Evolutionary conservation across 92 coral and sea anemone genomes (phyloP).

Genomic region (Desmophyllum pertusum): DNA sequence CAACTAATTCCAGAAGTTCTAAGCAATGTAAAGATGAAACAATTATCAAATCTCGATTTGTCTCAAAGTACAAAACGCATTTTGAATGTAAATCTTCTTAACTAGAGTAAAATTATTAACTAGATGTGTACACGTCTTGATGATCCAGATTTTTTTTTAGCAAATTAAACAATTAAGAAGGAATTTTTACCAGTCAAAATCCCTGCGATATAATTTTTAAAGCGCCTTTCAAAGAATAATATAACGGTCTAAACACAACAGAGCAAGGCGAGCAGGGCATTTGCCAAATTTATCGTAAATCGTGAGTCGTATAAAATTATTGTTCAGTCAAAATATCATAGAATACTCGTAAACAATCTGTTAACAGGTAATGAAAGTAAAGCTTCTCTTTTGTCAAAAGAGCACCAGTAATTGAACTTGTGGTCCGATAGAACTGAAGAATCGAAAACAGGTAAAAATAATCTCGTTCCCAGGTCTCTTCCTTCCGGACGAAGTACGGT

Average conservation of each 20-base stretch:
- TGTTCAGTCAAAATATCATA: background rate
- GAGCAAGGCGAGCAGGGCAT: too few species aligned
- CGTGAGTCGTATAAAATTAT: too few species aligned
- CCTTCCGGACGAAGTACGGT: too few species aligned
- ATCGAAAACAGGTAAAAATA: background rate
- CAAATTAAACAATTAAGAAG: background rate
- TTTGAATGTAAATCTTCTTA: background rate
- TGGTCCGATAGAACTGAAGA: background rate
- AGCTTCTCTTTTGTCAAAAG: conserved; percentile 5
- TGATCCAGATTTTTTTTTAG: background rate
- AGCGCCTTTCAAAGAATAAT: conserved; percentile 4
- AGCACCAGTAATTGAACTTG: conserved; percentile 31
- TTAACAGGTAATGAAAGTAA: conserved; percentile 7
- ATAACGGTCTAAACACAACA: background rate
- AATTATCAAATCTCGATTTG: too few species aligned
- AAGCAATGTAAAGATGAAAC: too few species aligned
- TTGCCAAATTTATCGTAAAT: background rate
- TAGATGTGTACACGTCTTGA: background rate
- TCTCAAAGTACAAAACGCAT: background rate
- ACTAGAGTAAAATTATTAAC: background rate
- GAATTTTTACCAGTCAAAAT: background rate
- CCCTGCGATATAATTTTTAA: background rate
- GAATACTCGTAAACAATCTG: background rate
- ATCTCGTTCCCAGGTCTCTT: too few species aligned
- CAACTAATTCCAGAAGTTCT: too few species aligned